phyloP scores from a whole-genome alignment of 1,140 invertebrate genomes.

The Microvelia longipes region DNA sequence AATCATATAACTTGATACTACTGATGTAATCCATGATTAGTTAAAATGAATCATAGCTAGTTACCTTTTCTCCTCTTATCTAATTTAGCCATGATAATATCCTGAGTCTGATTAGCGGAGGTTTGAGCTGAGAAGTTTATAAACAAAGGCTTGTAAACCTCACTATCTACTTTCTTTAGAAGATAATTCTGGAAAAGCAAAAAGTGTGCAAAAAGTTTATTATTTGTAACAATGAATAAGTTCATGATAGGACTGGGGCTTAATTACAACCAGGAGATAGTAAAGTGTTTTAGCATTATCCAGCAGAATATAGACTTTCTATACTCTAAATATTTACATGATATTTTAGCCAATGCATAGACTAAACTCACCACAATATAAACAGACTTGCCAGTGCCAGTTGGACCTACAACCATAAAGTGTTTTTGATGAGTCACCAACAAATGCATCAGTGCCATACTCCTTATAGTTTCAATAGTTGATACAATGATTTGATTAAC shows the following conservation, averaged over 20 bases:
- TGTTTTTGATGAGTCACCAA: slow-evolving; percentile 65
- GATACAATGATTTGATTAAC: slow-evolving; percentile 90
- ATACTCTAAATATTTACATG: neutral
- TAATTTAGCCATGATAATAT: slow-evolving; percentile 87
- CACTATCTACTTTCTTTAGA: slow-evolving; percentile 61
- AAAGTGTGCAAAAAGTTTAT: no score
- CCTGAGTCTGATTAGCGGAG: slow-evolving; percentile 81
- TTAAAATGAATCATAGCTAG: no score
- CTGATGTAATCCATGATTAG: no score
- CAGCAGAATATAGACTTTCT: no score
- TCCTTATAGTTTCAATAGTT: slow-evolving; percentile 74
- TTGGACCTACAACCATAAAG: slow-evolving; percentile 73
- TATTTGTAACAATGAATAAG: no score
- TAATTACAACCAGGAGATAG: no score
- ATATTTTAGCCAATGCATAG: no score
- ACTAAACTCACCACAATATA: slow-evolving; percentile 47
- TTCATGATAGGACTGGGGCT: no score
- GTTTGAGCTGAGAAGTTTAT: slow-evolving; percentile 91
- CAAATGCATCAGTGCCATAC: slow-evolving; percentile 56
- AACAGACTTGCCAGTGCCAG: slow-evolving; percentile 82
- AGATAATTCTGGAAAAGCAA: slow-evolving; percentile 56
- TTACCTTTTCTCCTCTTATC: slow-evolving; percentile 76
- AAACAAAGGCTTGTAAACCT: slow-evolving; percentile 67
- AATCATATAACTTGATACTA: no score
- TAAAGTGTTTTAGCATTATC: no score